Base-by-base conservation (phyloP, 2,888 invertebrate species). In the Orchesella flavescens region DNA sequence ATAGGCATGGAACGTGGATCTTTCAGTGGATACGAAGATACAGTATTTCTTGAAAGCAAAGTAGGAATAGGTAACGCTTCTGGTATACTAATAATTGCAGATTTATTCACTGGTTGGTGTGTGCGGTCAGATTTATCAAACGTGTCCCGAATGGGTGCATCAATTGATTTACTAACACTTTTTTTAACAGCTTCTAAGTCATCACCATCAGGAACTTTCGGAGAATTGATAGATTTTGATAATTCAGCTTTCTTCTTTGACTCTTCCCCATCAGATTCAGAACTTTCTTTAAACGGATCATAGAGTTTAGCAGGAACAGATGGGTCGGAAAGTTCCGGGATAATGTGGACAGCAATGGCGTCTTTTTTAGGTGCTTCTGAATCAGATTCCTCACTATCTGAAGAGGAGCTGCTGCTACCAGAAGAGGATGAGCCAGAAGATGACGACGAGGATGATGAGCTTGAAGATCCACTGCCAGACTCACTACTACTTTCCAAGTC, bases 391-490 rank as follows among this genome's bases (percentile, higher is more conserved):
- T 85, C 85, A 9, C 84, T 73, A n/a, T 80, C 83, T n/a, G 80
- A 74, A 53, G 82, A 76, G 17, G 82, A 76, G 17, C 63, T 55
- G 17, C 68, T 74, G 55, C 72, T 84, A 49, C 53, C 65, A n/a
- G 81, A 77, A 19, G 77, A 77, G 23, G 81, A 77, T 15, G 84
- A 78, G 34, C 63, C 73, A 1, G 77, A 63, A 9, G 72, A 46
- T 1, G 78, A 74, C 13, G 72, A 46, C 1, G 78, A 74, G 4
- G 72, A 73, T 34, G 76, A 53, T 21, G 83, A 82, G n/a, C 75
- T 76, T n/a, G 85, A 84, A 13, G 84, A 81, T 1, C 55, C 73
- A 53, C 75, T 81, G 1, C 81, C 82, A 12, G 85, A 84, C n/a
- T 63, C 65, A 44, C 75, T 75, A 21, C 46, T 55, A 17, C 80